These are phyloP conservation scores for Stenichneumon culpator DNA, from an alignment of 2,888 invertebrate species.

Conservation along the genomic window DNA sequence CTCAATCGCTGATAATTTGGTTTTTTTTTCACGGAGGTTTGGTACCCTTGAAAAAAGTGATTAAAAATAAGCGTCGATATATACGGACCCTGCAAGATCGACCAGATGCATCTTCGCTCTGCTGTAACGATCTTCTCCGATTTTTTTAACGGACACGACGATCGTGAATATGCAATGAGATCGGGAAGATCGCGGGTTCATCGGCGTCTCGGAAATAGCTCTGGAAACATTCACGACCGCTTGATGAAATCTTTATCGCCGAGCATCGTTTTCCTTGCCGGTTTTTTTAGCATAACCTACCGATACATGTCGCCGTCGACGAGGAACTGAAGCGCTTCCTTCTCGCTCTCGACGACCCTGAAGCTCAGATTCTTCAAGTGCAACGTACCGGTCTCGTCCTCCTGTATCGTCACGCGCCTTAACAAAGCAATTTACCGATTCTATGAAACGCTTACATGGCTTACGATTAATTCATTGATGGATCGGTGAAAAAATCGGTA, in stretches of 20 bases:
- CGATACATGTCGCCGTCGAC: conserved; percentile 86
- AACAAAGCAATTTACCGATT: conserved; percentile 10
- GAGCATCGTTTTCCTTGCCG: too few species aligned
- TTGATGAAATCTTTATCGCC: not conserved
- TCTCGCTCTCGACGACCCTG: conserved; percentile 84
- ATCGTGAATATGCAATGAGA: conserved; percentile 87
- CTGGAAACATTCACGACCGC: conserved; percentile 76
- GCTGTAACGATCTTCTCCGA: conserved; percentile 80
- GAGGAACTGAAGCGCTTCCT: conserved; percentile 86
- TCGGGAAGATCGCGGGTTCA: conserved; percentile 86
- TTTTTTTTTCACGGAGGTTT: too few species aligned
- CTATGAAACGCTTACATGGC: conserved; percentile 8
- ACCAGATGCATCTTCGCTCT: conserved; percentile 86
- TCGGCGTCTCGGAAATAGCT: conserved; percentile 86
- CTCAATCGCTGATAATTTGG: too few species aligned
- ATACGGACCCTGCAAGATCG: conserved; percentile 86
- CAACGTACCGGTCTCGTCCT: conserved; percentile 85
- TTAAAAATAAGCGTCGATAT: not conserved
- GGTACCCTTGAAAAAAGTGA: too few species aligned
- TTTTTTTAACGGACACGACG: conserved; percentile 83
- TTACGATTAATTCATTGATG: conserved; percentile 22
- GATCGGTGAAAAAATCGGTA: conserved; percentile 1
- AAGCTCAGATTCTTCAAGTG: conserved; percentile 86
- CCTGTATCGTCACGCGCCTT: conserved; percentile 85
- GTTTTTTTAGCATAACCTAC: conserved; percentile 74